These are phyloP conservation scores for Megalops atlanticus DNA, from an alignment of 2,113 vertebrate species.

Conservation along the genomic window DNA sequence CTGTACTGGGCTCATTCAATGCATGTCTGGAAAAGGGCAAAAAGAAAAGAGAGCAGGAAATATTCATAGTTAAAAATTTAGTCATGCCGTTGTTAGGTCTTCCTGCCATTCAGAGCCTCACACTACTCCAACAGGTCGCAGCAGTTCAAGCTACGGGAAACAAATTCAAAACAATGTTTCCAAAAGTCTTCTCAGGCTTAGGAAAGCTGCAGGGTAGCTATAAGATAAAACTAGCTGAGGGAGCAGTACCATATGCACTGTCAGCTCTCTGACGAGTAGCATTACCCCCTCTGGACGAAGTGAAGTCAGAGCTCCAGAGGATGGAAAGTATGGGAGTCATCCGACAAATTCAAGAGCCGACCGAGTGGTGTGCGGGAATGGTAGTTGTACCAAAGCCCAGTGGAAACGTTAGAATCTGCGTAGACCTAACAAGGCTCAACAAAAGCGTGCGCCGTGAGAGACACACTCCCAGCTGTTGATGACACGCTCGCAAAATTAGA, in stretches of 20 bases:
- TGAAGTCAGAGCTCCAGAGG: conserved; percentile 24
- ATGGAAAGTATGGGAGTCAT: conserved; percentile 31
- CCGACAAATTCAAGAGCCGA: conserved; percentile 7
- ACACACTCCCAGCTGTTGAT: conserved; percentile 27
- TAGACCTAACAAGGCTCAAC: conserved; percentile 39
- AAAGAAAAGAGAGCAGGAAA: background rate
- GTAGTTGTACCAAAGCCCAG: conserved; percentile 31
- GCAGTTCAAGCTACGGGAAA: background rate
- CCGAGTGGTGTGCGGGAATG: conserved; percentile 31
- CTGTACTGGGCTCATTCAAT: background rate
- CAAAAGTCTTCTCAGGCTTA: conserved; percentile 17
- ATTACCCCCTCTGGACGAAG: conserved; percentile 9
- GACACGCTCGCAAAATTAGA: conserved; percentile 29
- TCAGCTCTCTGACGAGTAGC: conserved; percentile 25
- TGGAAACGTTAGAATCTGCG: background rate
- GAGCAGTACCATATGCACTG: background rate
- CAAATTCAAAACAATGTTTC: background rate
- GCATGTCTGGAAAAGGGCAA: background rate
- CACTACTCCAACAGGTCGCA: too few relatives aligned
- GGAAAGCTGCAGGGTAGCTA: conserved; percentile 24
- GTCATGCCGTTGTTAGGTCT: background rate
- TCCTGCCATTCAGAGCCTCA: too few relatives aligned
- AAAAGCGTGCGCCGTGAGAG: conserved; percentile 18
- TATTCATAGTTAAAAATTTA: background rate
- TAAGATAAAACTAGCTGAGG: conserved; percentile 24